A percentile compares a stretch with the other conserved stretches of the same genome.
These are phyloP conservation scores for Grammomys surdaster DNA, from an alignment of 2,113 vertebrate genomes.

Conservation along the genomic window DNA sequence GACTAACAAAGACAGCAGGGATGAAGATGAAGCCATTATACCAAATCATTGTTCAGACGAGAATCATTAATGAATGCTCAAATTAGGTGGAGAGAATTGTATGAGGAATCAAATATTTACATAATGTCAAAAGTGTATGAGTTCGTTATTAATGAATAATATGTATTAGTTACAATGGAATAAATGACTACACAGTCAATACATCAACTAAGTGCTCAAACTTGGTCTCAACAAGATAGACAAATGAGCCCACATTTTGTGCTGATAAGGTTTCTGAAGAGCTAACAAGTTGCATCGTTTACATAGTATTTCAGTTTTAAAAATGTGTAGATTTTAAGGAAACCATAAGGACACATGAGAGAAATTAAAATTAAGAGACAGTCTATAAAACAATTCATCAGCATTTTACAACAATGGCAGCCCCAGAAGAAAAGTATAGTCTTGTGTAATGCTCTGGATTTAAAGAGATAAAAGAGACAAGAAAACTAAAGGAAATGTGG, in stretches of 20 bases:
- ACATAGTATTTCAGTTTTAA: background rate
- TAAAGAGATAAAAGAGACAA: constrained; percentile 42
- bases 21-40: background rate
- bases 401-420: constrained; percentile 39
- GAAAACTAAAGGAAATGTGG: background rate
- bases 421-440: constrained; percentile 4
- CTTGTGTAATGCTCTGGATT: background rate
- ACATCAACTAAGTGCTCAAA: constrained; percentile 26
- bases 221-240: background rate
- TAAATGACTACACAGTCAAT: background rate
- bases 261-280: background rate
- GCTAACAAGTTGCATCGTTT: background rate
- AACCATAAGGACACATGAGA: constrained; percentile 30
- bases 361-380: constrained; percentile 6
- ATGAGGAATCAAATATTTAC: background rate
- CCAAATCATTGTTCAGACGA: constrained; percentile 20
- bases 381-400: constrained; percentile 31
- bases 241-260: background rate
- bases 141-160: background rate
- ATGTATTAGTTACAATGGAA: background rate
- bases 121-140: background rate
- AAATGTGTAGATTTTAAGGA: background rate
- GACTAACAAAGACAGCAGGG: constrained; percentile 15
- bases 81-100: background rate
- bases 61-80: background rate